phyloP scores from a whole-genome alignment of 1,140 invertebrate species.

The Trissolcus basalis region DNA sequence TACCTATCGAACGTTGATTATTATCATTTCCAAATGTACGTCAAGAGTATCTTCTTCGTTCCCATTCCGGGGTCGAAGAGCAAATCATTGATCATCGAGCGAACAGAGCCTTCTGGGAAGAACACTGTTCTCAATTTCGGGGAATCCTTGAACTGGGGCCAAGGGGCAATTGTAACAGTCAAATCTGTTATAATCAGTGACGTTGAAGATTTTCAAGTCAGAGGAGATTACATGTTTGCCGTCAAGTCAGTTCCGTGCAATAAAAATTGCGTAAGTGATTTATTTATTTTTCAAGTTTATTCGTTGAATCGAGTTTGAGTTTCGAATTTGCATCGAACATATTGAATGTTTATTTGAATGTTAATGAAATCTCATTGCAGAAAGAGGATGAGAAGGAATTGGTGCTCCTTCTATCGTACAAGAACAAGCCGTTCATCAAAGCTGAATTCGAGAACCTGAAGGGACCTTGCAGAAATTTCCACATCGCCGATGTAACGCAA shows the following conservation, averaged over 20 bases:
- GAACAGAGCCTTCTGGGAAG: slow-evolving; percentile 79
- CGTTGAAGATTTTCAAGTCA: slow-evolving; percentile 88
- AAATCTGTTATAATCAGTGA: slow-evolving; percentile 79
- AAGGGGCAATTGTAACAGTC: slow-evolving; percentile 60
- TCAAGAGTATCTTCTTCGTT: slow-evolving; percentile 82
- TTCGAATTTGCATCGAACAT: background rate
- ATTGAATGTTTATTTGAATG: too few species aligned
- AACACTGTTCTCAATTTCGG: slow-evolving; percentile 79
- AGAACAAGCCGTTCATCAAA: slow-evolving; percentile 81
- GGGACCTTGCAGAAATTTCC: slow-evolving; percentile 80
- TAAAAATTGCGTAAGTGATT: slow-evolving; percentile 37
- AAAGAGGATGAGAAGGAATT: slow-evolving; percentile 70
- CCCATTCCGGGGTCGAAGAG: slow-evolving; percentile 49
- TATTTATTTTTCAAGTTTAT: background rate
- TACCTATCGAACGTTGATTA: slow-evolving; percentile 8
- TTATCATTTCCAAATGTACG: slow-evolving; percentile 71
- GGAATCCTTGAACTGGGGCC: slow-evolving; percentile 68
- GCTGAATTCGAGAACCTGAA: slow-evolving; percentile 85
- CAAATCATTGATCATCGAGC: slow-evolving; percentile 82
- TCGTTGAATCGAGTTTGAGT: background rate
- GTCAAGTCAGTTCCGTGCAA: slow-evolving; percentile 68
- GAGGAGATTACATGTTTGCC: slow-evolving; percentile 90
- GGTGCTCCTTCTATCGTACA: slow-evolving; percentile 88
- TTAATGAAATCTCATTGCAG: slow-evolving; percentile 1
- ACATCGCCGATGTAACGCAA: slow-evolving; percentile 88